A percentile compares a stretch with the other conserved stretches of the same genome.
phyloP scores from a whole-genome alignment of 2,113 vertebrate species.

The Atrichornis clamosus region DNA sequence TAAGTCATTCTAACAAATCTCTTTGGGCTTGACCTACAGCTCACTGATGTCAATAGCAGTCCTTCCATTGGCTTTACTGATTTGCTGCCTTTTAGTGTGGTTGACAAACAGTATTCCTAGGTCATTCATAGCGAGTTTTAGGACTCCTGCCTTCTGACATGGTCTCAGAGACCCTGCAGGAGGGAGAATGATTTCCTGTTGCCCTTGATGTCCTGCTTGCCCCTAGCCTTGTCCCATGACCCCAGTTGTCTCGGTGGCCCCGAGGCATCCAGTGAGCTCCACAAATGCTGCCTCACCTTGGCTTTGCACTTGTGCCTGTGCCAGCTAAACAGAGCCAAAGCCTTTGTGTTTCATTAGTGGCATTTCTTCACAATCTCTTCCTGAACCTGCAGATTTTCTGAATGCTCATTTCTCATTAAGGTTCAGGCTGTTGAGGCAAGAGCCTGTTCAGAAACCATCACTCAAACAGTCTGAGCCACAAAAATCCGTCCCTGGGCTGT shows the following conservation, averaged over 20 bases:
- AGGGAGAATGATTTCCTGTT: neutral
- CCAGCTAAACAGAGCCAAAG: neutral
- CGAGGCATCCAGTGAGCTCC: neutral
- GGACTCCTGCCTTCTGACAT: neutral
- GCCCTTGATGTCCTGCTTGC: neutral
- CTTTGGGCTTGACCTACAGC: neutral
- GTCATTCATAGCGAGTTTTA: accelerated
- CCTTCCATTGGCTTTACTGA: neutral
- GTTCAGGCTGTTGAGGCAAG: neutral
- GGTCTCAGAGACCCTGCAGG: neutral
- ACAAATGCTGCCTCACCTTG: neutral
- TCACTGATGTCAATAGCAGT: neutral
- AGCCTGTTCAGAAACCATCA: neutral
- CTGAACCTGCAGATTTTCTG: neutral
- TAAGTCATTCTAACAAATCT: slow-evolving; percentile 59
- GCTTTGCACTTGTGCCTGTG: neutral
- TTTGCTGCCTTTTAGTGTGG: neutral
- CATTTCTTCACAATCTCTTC: neutral
- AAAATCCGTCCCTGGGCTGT: neutral
- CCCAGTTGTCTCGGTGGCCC: neutral
- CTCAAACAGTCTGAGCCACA: neutral
- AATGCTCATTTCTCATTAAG: neutral
- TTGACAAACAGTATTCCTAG: neutral
- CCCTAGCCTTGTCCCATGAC: neutral
- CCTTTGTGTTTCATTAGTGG: neutral